These are phyloP conservation scores for Euphydryas editha DNA, from an alignment of 2,888 invertebrate species.

Conservation along the genomic window DNA sequence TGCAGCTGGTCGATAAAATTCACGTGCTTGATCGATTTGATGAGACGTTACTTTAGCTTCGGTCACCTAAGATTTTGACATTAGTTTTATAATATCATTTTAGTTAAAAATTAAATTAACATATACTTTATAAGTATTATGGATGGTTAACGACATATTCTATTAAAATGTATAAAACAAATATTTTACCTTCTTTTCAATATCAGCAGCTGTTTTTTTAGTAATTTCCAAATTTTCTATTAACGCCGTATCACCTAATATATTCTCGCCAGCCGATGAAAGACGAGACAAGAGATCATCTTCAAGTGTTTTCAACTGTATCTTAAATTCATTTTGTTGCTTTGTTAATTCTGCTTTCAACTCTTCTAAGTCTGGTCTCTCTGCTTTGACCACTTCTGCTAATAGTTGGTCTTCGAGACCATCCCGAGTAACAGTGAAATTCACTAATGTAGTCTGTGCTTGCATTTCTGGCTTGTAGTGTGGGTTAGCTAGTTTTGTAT, in stretches of 20 bases:
- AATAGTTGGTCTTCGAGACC: constrained; percentile 97
- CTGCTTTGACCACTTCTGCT: constrained; percentile 98
- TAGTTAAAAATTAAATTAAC: background rate
- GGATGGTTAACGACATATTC: no score
- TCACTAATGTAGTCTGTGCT: constrained; percentile 97
- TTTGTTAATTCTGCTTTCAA: constrained; percentile 96
- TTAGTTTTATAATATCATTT: constrained; percentile 22
- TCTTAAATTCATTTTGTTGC: constrained; percentile 98
- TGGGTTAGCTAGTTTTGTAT: constrained; percentile 98
- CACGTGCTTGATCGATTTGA: constrained; percentile 96
- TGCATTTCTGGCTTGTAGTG: constrained; percentile 99
- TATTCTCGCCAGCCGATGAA: constrained; percentile 96
- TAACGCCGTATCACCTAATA: constrained; percentile 96
- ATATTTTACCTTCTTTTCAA: constrained; percentile 90
- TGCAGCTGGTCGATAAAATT: constrained; percentile 94
- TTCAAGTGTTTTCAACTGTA: constrained; percentile 95
- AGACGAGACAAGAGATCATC: constrained; percentile 95
- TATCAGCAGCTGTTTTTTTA: constrained; percentile 97
- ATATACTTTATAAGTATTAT: no score
- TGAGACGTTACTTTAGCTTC: constrained; percentile 96
- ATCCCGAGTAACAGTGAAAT: constrained; percentile 98
- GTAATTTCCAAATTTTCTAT: constrained; percentile 98
- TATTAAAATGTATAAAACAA: background rate
- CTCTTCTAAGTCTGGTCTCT: constrained; percentile 97
- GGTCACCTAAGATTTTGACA: constrained; percentile 78